A percentile compares a stretch with the other conserved stretches of the same genome.
Conservation (phyloP, 2,888 invertebrate species). For the Suillia variegata region DNA sequence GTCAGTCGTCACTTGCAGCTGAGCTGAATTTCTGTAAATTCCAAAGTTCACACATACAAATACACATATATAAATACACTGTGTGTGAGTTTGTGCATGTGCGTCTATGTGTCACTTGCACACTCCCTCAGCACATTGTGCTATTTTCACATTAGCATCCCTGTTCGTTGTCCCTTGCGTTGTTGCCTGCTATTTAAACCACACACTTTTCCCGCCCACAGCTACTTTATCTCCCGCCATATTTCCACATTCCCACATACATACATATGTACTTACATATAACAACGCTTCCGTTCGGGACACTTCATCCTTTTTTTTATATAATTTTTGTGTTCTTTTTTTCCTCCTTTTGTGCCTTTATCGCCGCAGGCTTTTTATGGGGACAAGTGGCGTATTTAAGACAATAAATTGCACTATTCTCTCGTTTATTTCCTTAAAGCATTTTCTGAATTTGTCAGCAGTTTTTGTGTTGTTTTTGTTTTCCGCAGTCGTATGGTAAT, state of each 20-base stretch:
- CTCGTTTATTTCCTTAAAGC: not conserved
- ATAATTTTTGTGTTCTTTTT: not conserved
- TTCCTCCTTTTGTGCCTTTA: not conserved
- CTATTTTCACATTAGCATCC: not conserved
- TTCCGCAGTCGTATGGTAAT: not conserved
- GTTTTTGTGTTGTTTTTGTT: no score
- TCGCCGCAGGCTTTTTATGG: not conserved
- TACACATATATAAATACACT: not conserved
- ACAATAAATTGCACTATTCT: not conserved
- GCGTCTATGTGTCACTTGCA: not conserved
- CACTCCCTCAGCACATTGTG: not conserved
- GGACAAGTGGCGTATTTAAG: not conserved
- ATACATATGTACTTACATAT: no score
- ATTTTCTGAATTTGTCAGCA: no score
- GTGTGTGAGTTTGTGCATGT: not conserved
- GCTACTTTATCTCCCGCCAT: no score
- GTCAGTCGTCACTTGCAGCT: not conserved
- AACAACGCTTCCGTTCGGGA: not conserved
- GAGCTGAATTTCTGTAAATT: not conserved
- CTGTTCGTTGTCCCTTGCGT: not conserved
- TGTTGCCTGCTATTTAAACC: not conserved
- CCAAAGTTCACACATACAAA: conserved; percentile 1
- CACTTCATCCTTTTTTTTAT: not conserved
- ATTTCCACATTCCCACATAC: no score
- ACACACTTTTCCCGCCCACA: not conserved